Conservation (phyloP, 2,797 vertebrate genomes). For the Caiman crocodilus region DNA sequence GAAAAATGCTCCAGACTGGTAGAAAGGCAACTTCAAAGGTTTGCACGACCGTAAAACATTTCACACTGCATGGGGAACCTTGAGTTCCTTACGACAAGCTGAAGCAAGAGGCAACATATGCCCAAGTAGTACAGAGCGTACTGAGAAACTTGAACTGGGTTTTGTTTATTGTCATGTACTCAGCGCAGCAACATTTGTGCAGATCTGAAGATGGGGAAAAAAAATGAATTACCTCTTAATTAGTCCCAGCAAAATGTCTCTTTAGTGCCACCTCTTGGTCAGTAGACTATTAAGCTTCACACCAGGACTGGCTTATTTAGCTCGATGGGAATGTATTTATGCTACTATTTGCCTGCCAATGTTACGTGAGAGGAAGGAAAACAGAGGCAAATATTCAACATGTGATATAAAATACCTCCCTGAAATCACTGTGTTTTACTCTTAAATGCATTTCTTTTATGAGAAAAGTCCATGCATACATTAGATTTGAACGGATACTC, state of each 20-base stretch:
- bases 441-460: neutral
- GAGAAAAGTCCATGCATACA: neutral
- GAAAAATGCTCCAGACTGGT: neutral
- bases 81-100: slow-evolving; percentile 20
- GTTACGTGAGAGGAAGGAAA: neutral
- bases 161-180: slow-evolving; percentile 25
- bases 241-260: slow-evolving; percentile 20
- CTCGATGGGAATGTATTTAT: neutral
- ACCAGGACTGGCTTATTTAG: neutral
- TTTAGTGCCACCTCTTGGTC: slow-evolving; percentile 68
- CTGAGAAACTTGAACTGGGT: slow-evolving; percentile 22
- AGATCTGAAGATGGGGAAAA: neutral
- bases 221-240: slow-evolving; percentile 21
- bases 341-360: neutral
- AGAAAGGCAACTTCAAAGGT: neutral
- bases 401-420: neutral
- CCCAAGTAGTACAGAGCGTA: slow-evolving; percentile 38
- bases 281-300: neutral
- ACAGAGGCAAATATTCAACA: neutral
- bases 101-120: slow-evolving; percentile 26
- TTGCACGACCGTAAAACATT: neutral
- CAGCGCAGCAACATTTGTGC: slow-evolving; percentile 44
- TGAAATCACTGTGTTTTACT: neutral
- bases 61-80: neutral
- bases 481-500: neutral